Conservation (phyloP, 2,113 vertebrate genomes). For the Cichladusa arquata region DNA sequence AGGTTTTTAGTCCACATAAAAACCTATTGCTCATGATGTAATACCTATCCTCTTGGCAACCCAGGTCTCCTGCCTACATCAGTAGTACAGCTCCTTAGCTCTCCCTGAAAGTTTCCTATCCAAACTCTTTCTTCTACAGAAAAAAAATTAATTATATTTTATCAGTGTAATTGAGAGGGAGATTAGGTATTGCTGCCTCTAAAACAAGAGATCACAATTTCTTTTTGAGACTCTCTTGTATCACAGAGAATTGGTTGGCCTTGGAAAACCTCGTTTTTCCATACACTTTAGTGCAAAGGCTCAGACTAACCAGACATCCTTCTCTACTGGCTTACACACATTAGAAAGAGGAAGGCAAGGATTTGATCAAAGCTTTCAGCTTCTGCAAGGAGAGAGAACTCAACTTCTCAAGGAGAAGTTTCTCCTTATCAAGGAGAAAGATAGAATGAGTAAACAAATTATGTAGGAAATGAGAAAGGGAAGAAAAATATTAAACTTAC, state of each 20-base stretch:
- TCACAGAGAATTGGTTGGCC: neutral
- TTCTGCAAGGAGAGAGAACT: neutral
- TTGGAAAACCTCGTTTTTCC: neutral
- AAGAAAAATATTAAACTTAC: neutral
- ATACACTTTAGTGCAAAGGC: neutral
- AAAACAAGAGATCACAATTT: neutral
- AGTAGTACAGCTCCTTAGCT: neutral
- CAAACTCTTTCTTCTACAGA: neutral
- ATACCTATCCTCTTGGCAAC: neutral
- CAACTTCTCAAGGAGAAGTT: neutral
- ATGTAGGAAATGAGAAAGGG: neutral
- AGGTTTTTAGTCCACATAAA: neutral
- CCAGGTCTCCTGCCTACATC: neutral
- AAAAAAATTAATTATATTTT: neutral
- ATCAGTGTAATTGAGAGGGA: neutral
- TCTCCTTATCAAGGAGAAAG: neutral
- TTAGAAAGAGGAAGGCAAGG: neutral
- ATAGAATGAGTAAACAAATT: neutral
- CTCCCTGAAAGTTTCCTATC: neutral
- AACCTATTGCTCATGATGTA: fast-evolving
- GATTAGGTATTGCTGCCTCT: neutral
- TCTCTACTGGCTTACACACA: neutral
- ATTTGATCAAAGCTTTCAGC: neutral
- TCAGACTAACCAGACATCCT: neutral
- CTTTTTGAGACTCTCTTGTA: neutral